Evolutionary conservation across 1,140 invertebrate species (phyloP), one percentile per base, ranked within the genome.

Genomic region (Drosophila orena): DNA sequence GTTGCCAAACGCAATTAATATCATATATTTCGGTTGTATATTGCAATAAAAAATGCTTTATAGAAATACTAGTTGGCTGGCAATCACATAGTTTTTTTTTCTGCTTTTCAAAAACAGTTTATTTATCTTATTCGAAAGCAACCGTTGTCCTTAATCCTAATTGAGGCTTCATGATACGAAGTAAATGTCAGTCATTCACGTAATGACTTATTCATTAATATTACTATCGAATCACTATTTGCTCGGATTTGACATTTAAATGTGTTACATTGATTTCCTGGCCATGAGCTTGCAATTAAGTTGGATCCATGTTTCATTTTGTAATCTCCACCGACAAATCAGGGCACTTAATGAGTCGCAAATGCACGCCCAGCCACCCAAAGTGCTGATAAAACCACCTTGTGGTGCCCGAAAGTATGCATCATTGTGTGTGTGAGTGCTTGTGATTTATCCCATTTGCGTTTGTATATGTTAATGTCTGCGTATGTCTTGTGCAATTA

Each of bases 401-500:
- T 66, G 64, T 43, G 64, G 37, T 27, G 27, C 22, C 46, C 4
- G 3, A 65, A 65, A 65, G 66, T 70, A 56, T 70, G 64, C 64
- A 61, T 49, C 49, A 20, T 54, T 17, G 46, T 46, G 44, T 56
- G 24, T 38, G 50, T 54, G n/a, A 56, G 55, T 54, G 58, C 55
- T 65, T 72, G 58, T 62, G 58, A 69, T 68, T 68, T 66, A 68
- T 66, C 64, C 59, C 64, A 47, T 44, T 50, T 72, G 14, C 64
- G 61, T 64, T 22, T 71, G 56, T 86, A 79, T 81, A 64, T 73
- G 68, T 74, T 81, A 73, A 81, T 74, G 60, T 70, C 50, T 77
- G 35, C 58, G 61, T 81, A 52, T 77, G 62, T 78, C 60, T 71
- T 62, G 56, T 81, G 81, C 83, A 86, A 84, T 84, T 86, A 89